These are phyloP conservation scores for Drosophila monieri DNA, from an alignment of 2,888 invertebrate genomes.

Conservation along the genomic window DNA sequence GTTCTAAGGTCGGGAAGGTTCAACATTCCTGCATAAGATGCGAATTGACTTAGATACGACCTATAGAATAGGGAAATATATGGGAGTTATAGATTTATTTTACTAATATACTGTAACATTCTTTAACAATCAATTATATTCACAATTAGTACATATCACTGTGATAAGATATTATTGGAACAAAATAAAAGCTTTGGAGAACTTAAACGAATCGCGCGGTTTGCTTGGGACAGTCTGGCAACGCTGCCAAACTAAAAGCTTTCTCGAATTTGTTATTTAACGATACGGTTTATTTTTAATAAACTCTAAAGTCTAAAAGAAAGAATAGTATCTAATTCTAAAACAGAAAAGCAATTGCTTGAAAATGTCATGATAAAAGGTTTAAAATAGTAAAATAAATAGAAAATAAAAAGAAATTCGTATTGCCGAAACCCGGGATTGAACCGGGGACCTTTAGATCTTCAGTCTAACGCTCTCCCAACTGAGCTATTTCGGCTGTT, in stretches of 20 bases:
- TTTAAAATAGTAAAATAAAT: background rate
- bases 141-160: too few relatives aligned
- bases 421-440: conserved; percentile 89
- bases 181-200: background rate
- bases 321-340: background rate
- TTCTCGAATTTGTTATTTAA: background rate
- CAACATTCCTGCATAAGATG: too few relatives aligned
- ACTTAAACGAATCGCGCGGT: background rate
- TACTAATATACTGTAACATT: too few relatives aligned
- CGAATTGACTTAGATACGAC: too few relatives aligned
- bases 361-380: background rate
- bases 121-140: too few relatives aligned
- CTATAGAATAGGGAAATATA: too few relatives aligned
- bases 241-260: background rate
- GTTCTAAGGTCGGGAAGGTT: too few relatives aligned
- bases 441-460: conserved; percentile 91
- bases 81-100: too few relatives aligned
- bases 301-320: background rate
- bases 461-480: conserved; percentile 92
- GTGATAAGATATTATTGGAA: background rate
- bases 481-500: conserved; percentile 90
- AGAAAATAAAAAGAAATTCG: background rate
- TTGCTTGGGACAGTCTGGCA: background rate
- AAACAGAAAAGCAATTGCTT: background rate
- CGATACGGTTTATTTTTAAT: background rate